Evolutionary conservation across 2,888 invertebrate genomes (phyloP).

Genomic region (Unio delphinus): DNA sequence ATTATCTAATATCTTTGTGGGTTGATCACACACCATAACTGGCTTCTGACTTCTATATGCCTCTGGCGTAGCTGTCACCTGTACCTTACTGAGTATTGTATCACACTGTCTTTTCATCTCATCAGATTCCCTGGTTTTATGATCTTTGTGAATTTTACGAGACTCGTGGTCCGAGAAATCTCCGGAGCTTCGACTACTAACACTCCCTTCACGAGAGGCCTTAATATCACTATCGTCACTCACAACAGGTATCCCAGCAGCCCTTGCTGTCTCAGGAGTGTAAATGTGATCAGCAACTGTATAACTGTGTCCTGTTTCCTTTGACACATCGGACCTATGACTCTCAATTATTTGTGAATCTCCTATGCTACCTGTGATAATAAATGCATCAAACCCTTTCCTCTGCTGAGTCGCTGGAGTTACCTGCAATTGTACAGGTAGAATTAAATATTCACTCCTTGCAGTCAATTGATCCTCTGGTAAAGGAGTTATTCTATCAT

Average conservation of each 20-base stretch:
- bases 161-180: slow-evolving; percentile 68
- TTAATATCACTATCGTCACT: slow-evolving; percentile 22
- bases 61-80: too few species aligned
- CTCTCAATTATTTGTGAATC: slow-evolving; percentile 18
- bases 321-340: slow-evolving; percentile 24
- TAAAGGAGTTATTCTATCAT: slow-evolving; percentile 42
- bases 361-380: slow-evolving; percentile 24
- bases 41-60: too few species aligned
- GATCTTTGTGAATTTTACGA: slow-evolving; percentile 65
- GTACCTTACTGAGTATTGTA: too few species aligned
- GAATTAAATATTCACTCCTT: slow-evolving; percentile 7
- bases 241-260: slow-evolving; percentile 66
- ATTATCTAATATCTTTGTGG: too few species aligned
- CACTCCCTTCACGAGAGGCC: slow-evolving; percentile 55
- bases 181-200: slow-evolving; percentile 61
- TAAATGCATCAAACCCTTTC: slow-evolving; percentile 29
- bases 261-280: slow-evolving; percentile 58
- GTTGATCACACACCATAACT: too few species aligned
- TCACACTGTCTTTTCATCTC: too few species aligned
- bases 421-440: neutral
- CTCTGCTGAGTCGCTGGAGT: neutral
- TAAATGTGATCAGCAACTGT: slow-evolving; percentile 46
- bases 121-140: slow-evolving; percentile 53
- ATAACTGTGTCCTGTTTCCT: slow-evolving; percentile 52
- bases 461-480: slow-evolving; percentile 33